Evolutionary conservation across 1,140 invertebrate species (phyloP).

Genomic region (Gerris buenoi): DNA sequence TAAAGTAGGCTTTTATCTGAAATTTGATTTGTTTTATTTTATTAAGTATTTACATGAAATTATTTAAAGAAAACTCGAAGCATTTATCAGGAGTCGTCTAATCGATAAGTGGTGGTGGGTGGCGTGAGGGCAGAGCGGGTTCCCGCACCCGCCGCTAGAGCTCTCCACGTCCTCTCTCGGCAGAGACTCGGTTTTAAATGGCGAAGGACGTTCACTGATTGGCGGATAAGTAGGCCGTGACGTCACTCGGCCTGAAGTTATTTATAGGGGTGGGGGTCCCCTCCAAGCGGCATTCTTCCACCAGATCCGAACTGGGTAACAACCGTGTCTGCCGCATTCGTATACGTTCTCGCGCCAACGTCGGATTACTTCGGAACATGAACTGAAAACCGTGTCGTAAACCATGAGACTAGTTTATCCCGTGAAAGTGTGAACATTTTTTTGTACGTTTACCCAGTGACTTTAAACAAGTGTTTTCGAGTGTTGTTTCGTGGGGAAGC

Average conservation of each 20-base stretch:
- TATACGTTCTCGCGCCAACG: neutral
- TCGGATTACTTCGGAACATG: too few relatives aligned
- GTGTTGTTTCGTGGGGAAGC: neutral
- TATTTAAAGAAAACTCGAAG: neutral
- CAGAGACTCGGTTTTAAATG: conserved; percentile 19
- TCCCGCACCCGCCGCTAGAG: conserved; percentile 1
- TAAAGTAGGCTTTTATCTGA: too few relatives aligned
- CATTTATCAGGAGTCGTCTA: neutral
- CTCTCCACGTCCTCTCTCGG: neutral
- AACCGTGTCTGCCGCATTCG: neutral
- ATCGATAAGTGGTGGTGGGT: neutral
- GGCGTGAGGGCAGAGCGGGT: conserved; percentile 3
- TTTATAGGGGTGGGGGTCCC: conserved; percentile 20
- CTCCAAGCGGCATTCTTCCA: conserved; percentile 13
- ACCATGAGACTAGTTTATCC: too few relatives aligned
- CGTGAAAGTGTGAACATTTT: neutral
- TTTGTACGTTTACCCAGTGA: neutral
- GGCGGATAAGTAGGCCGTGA: conserved; percentile 29
- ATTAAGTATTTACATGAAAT: neutral
- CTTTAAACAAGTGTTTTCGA: neutral
- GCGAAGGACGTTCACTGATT: conserved; percentile 27
- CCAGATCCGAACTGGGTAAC: neutral
- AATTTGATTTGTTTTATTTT: too few relatives aligned
- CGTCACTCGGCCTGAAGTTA: conserved; percentile 26
- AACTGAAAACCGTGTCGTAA: too few relatives aligned